phyloP scores from a whole-genome alignment of 2,113 vertebrate genomes.

The Telmatochromis brachygnathus region DNA sequence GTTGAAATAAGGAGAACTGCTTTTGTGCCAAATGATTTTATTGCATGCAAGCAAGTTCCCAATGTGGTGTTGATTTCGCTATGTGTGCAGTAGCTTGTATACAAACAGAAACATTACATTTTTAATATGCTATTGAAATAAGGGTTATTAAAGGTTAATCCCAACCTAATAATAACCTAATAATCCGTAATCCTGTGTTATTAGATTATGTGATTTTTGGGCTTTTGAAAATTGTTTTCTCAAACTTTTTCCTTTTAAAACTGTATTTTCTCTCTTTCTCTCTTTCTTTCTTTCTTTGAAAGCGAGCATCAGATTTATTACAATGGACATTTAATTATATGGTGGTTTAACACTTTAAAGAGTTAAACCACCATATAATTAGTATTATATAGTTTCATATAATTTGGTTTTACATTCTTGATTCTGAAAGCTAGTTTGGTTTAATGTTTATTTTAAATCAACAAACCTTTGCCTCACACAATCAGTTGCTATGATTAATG shows the following conservation, averaged over 20 bases:
- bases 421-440: not conserved
- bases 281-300: not conserved
- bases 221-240: not conserved
- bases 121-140: not conserved
- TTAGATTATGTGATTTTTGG: not conserved
- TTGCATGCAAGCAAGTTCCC: not conserved
- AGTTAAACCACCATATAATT: not conserved
- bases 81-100: not conserved
- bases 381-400: not conserved
- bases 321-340: too few relatives aligned
- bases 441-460: not conserved
- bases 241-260: not conserved
- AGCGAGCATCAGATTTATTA: fast-evolving
- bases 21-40: not conserved
- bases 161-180: not conserved
- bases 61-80: not conserved
- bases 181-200: fast-evolving
- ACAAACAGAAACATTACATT: not conserved
- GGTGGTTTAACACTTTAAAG: not conserved
- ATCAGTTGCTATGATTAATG: not conserved
- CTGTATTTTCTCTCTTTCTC: fast-evolving
- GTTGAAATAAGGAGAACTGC: not conserved
- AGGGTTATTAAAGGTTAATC: not conserved
- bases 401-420: not conserved
- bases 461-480: not conserved